A percentile compares a stretch with the other conserved stretches of the same genome.
Conservation (phyloP, 2,113 vertebrate species). For the Gymnocephalus cernua region DNA sequence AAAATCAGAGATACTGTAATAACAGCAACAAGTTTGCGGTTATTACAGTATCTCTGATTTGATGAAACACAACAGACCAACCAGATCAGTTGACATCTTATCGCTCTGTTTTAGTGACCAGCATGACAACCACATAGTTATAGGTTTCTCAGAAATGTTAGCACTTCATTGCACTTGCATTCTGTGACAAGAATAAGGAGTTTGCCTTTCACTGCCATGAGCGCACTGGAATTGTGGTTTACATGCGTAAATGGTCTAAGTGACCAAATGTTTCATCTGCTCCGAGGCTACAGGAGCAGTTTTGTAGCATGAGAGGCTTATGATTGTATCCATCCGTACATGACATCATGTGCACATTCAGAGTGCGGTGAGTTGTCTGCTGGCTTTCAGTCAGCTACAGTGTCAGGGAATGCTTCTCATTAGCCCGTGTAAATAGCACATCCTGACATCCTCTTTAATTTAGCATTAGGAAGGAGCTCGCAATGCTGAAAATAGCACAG, state of each 20-base stretch:
- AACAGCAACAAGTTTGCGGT: no score
- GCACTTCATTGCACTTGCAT: slow-evolving; percentile 28
- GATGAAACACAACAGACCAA: slow-evolving; percentile 12
- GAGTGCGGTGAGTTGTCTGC: slow-evolving; percentile 42
- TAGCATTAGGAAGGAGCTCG: slow-evolving; percentile 58
- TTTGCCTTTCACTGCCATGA: background rate
- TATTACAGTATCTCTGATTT: no score
- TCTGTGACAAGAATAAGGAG: slow-evolving; percentile 7
- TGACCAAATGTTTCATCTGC: slow-evolving; percentile 31
- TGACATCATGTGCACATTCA: slow-evolving; percentile 62
- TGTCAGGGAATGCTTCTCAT: slow-evolving; percentile 71
- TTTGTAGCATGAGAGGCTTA: slow-evolving; percentile 20
- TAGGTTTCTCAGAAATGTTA: slow-evolving; percentile 48
- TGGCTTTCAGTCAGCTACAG: slow-evolving; percentile 58
- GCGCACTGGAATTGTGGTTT: slow-evolving; percentile 31
- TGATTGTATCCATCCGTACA: slow-evolving; percentile 18
- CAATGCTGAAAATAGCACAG: slow-evolving; percentile 73
- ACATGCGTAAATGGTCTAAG: slow-evolving; percentile 16
- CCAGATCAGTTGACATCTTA: slow-evolving; percentile 24
- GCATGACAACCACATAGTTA: slow-evolving; percentile 13
- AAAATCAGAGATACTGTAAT: background rate
- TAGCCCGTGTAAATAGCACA: slow-evolving; percentile 63
- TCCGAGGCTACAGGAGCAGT: slow-evolving; percentile 24
- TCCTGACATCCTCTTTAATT: slow-evolving; percentile 74
- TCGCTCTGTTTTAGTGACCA: slow-evolving; percentile 22